Conservation (phyloP, 2,113 vertebrate species). For the Montifringilla adamsi region DNA sequence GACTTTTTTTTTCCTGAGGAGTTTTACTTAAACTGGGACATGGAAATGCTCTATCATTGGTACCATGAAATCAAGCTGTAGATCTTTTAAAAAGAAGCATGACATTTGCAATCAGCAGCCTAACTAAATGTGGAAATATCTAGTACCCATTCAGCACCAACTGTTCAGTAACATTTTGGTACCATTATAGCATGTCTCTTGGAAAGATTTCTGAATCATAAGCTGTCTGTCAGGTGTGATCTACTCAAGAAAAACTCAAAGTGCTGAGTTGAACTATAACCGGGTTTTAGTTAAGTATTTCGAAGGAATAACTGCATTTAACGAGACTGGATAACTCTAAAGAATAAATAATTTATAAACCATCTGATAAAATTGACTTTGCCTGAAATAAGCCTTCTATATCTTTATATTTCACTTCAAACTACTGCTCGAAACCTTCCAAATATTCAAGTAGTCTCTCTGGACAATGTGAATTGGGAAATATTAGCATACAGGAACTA, state of each 20-base stretch:
- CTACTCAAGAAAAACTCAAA: constrained; percentile 52
- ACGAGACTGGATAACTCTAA: constrained; percentile 16
- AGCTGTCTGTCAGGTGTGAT: constrained; percentile 57
- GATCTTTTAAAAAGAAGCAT: not conserved
- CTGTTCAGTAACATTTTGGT: not conserved
- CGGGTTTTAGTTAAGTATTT: constrained; percentile 34
- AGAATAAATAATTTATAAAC: constrained; percentile 27
- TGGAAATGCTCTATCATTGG: not conserved
- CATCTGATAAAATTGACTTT: constrained; percentile 11
- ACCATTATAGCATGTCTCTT: constrained; percentile 9
- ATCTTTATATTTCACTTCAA: not conserved
- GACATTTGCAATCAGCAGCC: constrained; percentile 1
- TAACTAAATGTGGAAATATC: constrained; percentile 8
- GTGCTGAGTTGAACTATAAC: constrained; percentile 37
- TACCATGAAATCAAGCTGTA: constrained; percentile 6
- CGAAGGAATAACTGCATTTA: constrained; percentile 15
- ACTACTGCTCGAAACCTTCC: not conserved
- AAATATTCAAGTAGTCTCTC: not conserved
- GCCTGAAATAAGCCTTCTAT: not conserved
- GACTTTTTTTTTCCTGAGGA: not conserved
- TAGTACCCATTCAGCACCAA: not conserved
- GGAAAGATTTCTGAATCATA: constrained; percentile 42
- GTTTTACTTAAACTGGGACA: not conserved
- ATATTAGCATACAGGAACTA: not conserved
- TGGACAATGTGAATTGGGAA: not conserved